These are phyloP conservation scores for Dryobates pubescens DNA, from an alignment of 2,797 vertebrate species.

Conservation along the genomic window DNA sequence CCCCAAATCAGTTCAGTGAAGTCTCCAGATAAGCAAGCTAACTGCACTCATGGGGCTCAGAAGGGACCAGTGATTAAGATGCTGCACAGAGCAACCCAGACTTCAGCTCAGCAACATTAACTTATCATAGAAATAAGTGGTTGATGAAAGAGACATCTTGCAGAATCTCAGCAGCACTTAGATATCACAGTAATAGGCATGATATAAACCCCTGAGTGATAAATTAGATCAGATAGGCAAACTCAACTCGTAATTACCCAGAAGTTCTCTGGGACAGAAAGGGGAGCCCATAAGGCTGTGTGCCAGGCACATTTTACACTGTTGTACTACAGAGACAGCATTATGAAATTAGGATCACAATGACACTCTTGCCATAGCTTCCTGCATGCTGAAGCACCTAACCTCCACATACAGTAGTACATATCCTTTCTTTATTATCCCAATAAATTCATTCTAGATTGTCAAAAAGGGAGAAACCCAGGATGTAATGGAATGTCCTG, in stretches of 20 bases:
- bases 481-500: not conserved
- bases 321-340: constrained; percentile 12
- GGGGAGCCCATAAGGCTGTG: not conserved
- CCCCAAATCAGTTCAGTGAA: not conserved
- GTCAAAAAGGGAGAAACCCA: not conserved
- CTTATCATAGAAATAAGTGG: constrained; percentile 36
- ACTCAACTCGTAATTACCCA: constrained; percentile 28
- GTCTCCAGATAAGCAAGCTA: constrained; percentile 1
- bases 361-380: not conserved
- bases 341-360: constrained; percentile 28
- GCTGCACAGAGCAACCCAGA: not conserved
- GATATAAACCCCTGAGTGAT: constrained; percentile 54
- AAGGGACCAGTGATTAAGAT: constrained; percentile 28
- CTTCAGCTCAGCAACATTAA: constrained; percentile 33
- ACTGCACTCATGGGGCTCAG: not conserved
- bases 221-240: constrained; percentile 60
- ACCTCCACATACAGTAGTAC: not conserved
- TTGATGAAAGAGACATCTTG: constrained; percentile 53
- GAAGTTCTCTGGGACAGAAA: constrained; percentile 44
- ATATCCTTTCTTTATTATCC: not conserved
- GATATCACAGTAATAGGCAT: constrained; percentile 25
- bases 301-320: constrained; percentile 12
- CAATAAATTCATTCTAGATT: not conserved
- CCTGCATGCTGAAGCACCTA: not conserved
- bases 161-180: constrained; percentile 45